Conservation (phyloP, 1,140 invertebrate species). For the Brachionus paranguensis region DNA sequence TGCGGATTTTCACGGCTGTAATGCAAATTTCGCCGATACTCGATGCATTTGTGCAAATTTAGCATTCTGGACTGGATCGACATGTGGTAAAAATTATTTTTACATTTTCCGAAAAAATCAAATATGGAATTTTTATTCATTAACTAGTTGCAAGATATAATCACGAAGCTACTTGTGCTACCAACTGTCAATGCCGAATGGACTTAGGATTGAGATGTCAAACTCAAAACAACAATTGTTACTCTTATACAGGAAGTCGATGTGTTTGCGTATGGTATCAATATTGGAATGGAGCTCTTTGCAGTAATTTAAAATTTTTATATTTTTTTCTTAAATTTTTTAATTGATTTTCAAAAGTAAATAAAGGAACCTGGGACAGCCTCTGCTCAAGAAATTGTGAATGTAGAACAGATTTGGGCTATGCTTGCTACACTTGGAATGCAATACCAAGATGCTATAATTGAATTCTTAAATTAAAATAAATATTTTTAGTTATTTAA, state of each 20-base stretch:
- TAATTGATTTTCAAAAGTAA: not conserved
- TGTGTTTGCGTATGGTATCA: not conserved
- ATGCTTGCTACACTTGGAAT: no score
- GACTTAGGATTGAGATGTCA: not conserved
- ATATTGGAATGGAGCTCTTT: not conserved
- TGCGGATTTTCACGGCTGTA: not conserved
- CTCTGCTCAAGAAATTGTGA: not conserved
- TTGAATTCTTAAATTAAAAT: no score
- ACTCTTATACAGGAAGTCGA: not conserved
- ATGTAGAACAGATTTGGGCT: not conserved
- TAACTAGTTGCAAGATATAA: not conserved
- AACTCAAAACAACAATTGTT: not conserved
- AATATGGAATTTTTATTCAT: not conserved
- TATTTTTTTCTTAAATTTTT: no score
- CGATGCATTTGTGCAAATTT: not conserved
- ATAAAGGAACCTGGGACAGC: not conserved
- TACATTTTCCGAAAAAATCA: not conserved
- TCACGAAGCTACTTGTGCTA: not conserved
- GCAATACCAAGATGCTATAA: no score
- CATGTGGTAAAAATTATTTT: not conserved
- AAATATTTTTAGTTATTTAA: no score
- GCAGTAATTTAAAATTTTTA: not conserved
- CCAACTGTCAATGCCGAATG: not conserved
- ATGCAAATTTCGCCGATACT: not conserved
- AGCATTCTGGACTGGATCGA: not conserved